These are phyloP conservation scores for Cariama cristata DNA, from an alignment of 2,113 vertebrate species.

Conservation along the genomic window DNA sequence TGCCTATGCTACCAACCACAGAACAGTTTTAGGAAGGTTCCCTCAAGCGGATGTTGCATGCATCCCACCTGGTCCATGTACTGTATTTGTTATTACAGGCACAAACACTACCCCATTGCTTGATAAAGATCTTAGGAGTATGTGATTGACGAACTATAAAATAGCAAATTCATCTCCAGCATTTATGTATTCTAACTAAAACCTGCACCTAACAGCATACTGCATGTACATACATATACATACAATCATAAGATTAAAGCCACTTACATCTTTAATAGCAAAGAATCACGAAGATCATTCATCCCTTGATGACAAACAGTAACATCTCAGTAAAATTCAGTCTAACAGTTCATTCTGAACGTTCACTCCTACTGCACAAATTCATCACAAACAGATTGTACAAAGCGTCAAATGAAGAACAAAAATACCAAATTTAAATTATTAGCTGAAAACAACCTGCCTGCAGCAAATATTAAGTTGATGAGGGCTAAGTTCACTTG, in stretches of 20 bases:
- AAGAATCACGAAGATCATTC: background rate
- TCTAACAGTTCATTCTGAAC: background rate
- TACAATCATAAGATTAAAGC: background rate
- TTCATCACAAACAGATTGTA: background rate
- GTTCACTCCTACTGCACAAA: background rate
- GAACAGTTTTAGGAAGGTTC: background rate
- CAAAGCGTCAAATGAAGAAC: background rate
- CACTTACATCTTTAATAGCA: background rate
- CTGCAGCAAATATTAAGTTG: background rate
- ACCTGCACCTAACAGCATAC: background rate
- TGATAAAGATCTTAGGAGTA: background rate
- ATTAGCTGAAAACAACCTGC: background rate
- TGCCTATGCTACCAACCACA: background rate
- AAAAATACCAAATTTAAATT: background rate
- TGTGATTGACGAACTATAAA: background rate
- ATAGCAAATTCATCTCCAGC: background rate
- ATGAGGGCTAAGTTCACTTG: background rate
- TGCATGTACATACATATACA: background rate
- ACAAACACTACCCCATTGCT: background rate
- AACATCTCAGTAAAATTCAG: constrained; percentile 29
- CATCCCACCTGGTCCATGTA: background rate
- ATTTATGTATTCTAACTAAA: background rate
- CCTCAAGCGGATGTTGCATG: background rate
- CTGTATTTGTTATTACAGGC: background rate
- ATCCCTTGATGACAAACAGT: background rate